These are phyloP conservation scores for Threskiornis aethiopicus DNA, from an alignment of 2,797 vertebrate species.

Conservation along the genomic window DNA sequence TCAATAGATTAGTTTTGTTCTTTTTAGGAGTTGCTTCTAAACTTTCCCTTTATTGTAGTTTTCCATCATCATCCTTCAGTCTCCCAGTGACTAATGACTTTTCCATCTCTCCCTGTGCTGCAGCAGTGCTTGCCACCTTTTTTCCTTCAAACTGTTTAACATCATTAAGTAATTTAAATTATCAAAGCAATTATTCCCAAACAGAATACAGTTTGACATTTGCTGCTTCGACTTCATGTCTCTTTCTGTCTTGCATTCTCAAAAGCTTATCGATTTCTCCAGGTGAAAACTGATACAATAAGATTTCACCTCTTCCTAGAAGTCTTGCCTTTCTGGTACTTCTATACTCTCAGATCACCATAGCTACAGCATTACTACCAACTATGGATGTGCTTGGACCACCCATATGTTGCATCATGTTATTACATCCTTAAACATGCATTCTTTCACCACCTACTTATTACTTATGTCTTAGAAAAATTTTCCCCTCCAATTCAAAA, in stretches of 20 bases:
- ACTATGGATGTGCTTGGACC: not conserved
- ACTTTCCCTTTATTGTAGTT: conserved; percentile 6
- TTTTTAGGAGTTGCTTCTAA: not conserved
- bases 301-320: not conserved
- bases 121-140: not conserved
- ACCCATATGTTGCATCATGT: not conserved
- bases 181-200: not conserved
- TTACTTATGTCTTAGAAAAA: not conserved
- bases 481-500: not conserved
- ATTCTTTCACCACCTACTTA: not conserved
- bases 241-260: not conserved
- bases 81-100: not conserved
- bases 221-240: not conserved
- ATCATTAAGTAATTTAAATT: not conserved
- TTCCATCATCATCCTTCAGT: not conserved
- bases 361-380: not conserved
- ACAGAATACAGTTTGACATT: not conserved
- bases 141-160: not conserved
- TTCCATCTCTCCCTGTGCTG: not conserved
- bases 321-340: not conserved
- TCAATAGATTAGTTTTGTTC: not conserved
- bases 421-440: not conserved
- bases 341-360: not conserved
- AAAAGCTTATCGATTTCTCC: not conserved
- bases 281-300: not conserved